Conservation (phyloP, 2,888 invertebrate species). For the Cephalotes varians region DNA sequence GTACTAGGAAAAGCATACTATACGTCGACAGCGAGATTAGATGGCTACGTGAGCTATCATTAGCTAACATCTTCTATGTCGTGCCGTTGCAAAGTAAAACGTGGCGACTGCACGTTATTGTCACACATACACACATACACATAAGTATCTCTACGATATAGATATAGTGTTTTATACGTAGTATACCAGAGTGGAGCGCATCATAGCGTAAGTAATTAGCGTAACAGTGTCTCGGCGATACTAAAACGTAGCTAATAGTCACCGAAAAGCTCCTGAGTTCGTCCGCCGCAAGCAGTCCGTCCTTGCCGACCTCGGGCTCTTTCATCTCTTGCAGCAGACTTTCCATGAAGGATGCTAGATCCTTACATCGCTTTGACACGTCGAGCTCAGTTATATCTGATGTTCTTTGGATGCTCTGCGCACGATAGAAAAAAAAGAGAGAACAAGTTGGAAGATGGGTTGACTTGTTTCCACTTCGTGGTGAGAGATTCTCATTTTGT, state of each 20-base stretch:
- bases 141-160: conserved; percentile 23
- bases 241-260: conserved; percentile 86
- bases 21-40: not conserved
- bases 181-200: conserved; percentile 63
- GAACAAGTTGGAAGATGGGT: conserved; percentile 59
- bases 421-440: conserved; percentile 69
- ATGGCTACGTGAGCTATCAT: not conserved
- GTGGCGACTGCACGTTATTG: conserved; percentile 6
- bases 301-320: conserved; percentile 87
- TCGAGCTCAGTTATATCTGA: conserved; percentile 87
- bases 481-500: conserved; percentile 26
- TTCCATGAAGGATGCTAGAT: conserved; percentile 92
- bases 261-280: conserved; percentile 87
- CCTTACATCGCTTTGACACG: conserved; percentile 90
- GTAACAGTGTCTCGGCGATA: conserved; percentile 68
- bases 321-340: conserved; percentile 90
- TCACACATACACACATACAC: not conserved
- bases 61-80: conserved; percentile 48
- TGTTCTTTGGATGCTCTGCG: conserved; percentile 76
- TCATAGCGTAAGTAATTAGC: conserved; percentile 57
- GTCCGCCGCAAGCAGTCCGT: conserved; percentile 89
- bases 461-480: not conserved
- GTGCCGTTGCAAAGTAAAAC: conserved; percentile 50
- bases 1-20: conserved; percentile 17
- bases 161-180: conserved; percentile 45